Base-by-base conservation (phyloP, 2,113 vertebrate genomes). In the Xenopus laevis region DNA sequence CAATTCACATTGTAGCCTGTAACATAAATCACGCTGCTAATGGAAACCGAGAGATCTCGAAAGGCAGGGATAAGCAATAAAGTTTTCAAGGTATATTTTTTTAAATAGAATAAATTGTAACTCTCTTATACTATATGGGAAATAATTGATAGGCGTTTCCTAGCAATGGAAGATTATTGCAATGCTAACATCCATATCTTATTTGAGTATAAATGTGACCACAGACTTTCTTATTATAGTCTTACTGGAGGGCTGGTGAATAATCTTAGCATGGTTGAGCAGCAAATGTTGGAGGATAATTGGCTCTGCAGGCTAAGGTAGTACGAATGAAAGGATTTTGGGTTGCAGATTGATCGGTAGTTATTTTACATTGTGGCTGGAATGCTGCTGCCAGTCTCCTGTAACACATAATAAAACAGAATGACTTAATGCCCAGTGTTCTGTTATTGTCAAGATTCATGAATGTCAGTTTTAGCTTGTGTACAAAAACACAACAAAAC, bases 251-350 rank as follows among this genome's bases (percentile, higher is more conserved):
- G 82, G 82, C 71, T 50, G 71, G 77, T 79, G 82, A 84, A 83
- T 87, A 85, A 85, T 82, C 82, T 85, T 84, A 84, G 82, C 82
- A 79, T 85, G 83, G 80, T 79, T 87, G 84, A 87, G 74, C 83
- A 86, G 82, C 85, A 88, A 89, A 87, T 87, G 80, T 84, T 84
- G 80, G 70, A 79, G 69, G 78, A 83, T 91, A 89, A 89, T 89
- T 88, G 84, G 80, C 85, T 89, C 80, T 87, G 72, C 72, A 83
- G 80, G 82, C 82, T 84, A 84, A 83, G 77, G 72, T 72, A 69
- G 58, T 79, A 75, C n/a, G 68, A 83, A 81, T 1, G 0, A 83
- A 77, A 85, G 85, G 57, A 74, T 79, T 82, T 85, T 73, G 57
- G 72, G 65, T 71, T 50, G 58, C 78, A 79, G 65, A 84, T 66